phyloP scores from a whole-genome alignment of 2,113 vertebrate genomes.

The Etheostoma cragini region DNA sequence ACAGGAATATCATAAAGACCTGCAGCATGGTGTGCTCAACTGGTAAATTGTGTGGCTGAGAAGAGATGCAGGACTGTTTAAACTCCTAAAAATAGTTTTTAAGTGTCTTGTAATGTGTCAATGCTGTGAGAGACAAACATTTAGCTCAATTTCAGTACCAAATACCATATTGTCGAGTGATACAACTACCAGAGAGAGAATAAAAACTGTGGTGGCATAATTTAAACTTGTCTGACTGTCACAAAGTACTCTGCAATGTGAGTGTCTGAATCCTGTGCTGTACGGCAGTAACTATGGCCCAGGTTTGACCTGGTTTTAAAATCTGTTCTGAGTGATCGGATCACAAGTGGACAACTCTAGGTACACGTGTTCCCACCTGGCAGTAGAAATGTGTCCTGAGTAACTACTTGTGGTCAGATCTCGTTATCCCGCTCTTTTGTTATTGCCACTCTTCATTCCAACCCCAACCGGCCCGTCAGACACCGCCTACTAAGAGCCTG shows the following conservation, averaged over 20 bases:
- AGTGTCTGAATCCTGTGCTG: neutral
- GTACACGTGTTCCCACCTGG: too few species aligned
- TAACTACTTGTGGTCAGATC: too few species aligned
- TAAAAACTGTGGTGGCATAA: conserved; percentile 1
- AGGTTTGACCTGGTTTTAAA: too few species aligned
- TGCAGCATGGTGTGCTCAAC: conserved; percentile 33
- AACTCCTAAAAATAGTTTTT: conserved; percentile 45
- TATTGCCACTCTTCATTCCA: too few species aligned
- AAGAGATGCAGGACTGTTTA: conserved; percentile 27
- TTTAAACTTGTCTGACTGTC: conserved; percentile 24
- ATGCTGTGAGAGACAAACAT: conserved; percentile 31
- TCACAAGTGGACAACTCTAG: too few species aligned
- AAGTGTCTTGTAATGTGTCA: conserved; percentile 45
- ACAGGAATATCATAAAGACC: conserved; percentile 36
- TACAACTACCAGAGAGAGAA: conserved; percentile 14
- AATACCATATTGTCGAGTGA: neutral
- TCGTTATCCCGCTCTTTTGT: too few species aligned
- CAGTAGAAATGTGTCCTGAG: too few species aligned
- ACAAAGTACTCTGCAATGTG: conserved; percentile 5
- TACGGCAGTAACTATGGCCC: neutral
- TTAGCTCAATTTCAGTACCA: conserved; percentile 10
- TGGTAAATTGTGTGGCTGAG: conserved; percentile 34
- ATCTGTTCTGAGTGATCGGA: too few species aligned
- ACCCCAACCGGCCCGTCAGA: too few species aligned
- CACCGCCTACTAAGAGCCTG: too few species aligned